Base-by-base conservation (phyloP, 2,888 invertebrate genomes). In the Reticulitermes lucifugus region DNA sequence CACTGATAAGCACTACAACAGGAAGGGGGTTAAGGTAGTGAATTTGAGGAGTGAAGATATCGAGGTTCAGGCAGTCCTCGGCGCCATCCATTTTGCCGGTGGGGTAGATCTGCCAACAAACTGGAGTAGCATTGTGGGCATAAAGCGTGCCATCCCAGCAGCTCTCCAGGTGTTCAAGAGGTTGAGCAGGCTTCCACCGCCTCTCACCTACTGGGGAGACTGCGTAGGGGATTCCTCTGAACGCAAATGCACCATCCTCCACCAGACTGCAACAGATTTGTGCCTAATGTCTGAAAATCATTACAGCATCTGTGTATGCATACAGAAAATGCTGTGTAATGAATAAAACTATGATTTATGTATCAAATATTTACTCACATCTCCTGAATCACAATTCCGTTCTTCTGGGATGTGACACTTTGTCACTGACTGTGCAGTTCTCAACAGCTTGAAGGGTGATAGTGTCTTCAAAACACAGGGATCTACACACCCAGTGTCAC, bases 41-140 rank as follows among this genome's bases (percentile, higher is more conserved):
- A 18, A 86, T 60, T 12, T 85, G 75, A 0, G 97, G 97, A 1
- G 97, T 96, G 59, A 95, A 94, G 1, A 98, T 93, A 89, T 97
- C 97, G 14, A 98, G 90, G 29, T 95, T 96, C 65, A 98, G 91
- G 88, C 98, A 98, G 90, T 97, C 95, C 90, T 98, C 98, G 6
- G 92, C 91, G 0, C 96, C 96, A n/a, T 92, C 91, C 25, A 93
- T 91, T 0, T 93, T 93, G 41, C 95, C 94, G 88, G 95, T 94
- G 85, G 94, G 93, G 85, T 95, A 92, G 80, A 95, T 93, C 89
- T 97, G 97, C 88, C 94, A 91, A 89, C 97, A 97, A 0, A 93
- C 91, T 0, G 94, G 93, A 0, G 94, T 94, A 5, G 93, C 92
- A 86, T 95, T 94, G 89, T 96, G 95, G 0, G 94, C 94, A 86